These are phyloP conservation scores for Cichladusa arquata DNA, from an alignment of 2,113 vertebrate species.

Conservation along the genomic window DNA sequence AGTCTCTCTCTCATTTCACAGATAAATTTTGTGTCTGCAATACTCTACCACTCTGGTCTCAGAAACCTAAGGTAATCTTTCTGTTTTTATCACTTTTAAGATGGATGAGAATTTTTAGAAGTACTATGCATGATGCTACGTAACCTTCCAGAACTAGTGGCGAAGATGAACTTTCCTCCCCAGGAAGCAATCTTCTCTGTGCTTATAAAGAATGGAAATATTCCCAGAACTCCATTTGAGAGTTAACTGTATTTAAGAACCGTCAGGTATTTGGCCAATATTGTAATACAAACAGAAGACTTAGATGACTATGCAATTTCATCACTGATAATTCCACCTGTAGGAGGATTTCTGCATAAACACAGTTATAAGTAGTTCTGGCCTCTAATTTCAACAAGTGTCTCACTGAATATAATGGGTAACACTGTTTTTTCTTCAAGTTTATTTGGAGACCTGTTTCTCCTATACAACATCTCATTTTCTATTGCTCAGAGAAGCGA, in stretches of 20 bases:
- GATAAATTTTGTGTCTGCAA: not conserved
- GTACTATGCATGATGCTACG: not conserved
- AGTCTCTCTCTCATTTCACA: not conserved
- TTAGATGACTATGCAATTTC: not conserved
- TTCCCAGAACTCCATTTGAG: not conserved
- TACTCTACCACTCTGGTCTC: not conserved
- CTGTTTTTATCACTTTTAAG: not conserved
- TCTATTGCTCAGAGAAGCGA: accelerated
- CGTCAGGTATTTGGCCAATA: not conserved
- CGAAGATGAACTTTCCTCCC: not conserved
- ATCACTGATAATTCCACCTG: not conserved
- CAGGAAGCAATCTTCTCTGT: not conserved
- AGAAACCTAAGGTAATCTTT: not conserved
- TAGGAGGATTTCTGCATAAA: not conserved
- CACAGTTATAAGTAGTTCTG: not conserved
- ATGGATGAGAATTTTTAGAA: not conserved
- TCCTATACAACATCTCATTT: not conserved
- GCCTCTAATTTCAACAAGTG: not conserved
- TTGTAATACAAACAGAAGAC: not conserved
- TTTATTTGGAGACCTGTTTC: not conserved
- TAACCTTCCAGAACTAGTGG: not conserved
- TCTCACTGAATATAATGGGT: not conserved
- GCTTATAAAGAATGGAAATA: not conserved
- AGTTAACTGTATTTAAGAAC: not conserved
- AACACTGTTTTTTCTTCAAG: not conserved